Evolutionary conservation across 2,797 vertebrate species (phyloP).

Genomic region (Lithobates sylvaticus): DNA sequence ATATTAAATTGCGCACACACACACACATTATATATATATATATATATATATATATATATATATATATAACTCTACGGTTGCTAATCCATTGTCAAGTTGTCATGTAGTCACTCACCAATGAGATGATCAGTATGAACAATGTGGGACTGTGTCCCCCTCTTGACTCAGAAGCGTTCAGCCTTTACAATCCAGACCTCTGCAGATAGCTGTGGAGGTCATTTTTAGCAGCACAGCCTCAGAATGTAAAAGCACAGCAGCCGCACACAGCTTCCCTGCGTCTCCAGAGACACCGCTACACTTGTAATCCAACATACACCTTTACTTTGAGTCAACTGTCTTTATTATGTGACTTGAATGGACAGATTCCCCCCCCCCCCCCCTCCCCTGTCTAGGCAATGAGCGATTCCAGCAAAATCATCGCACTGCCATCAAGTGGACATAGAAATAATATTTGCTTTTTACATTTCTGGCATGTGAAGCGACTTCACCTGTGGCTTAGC

Average conservation of each 20-base stretch:
- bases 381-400: slow-evolving; percentile 48
- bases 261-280: slow-evolving; percentile 19
- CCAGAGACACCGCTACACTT: slow-evolving; percentile 20
- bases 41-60: slow-evolving; percentile 2
- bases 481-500: too few species aligned
- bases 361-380: slow-evolving; percentile 28
- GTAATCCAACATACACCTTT: slow-evolving; percentile 54
- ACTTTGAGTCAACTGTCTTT: slow-evolving; percentile 56
- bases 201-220: slow-evolving; percentile 46
- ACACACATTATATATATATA: background rate
- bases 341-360: slow-evolving; percentile 57
- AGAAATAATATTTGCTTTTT: slow-evolving; percentile 19
- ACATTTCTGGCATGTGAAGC: background rate
- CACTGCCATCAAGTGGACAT: slow-evolving; percentile 56
- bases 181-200: slow-evolving; percentile 58
- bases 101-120: slow-evolving; percentile 44
- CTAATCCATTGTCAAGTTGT: background rate
- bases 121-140: slow-evolving; percentile 43
- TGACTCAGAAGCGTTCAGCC: slow-evolving; percentile 39
- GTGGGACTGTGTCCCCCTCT: slow-evolving; percentile 20
- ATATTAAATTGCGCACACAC: background rate
- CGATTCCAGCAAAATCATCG: slow-evolving; percentile 21
- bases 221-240: slow-evolving; percentile 24
- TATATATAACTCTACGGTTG: background rate
- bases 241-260: background rate